These are phyloP conservation scores for Cephus nigrinus DNA, from an alignment of 2,888 invertebrate genomes.

Conservation along the genomic window DNA sequence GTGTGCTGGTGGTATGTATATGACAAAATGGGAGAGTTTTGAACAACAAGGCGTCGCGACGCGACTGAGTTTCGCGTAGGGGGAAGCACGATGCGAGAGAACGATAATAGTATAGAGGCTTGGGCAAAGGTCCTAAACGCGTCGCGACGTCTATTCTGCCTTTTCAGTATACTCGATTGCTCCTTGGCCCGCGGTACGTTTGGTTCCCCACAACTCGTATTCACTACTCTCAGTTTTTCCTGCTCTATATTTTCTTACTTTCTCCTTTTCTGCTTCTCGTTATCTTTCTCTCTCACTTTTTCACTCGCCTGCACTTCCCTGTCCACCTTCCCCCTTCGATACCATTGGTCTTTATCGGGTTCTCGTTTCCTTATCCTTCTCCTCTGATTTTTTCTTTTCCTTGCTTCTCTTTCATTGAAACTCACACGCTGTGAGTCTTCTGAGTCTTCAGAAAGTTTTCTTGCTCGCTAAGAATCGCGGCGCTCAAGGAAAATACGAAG, in stretches of 20 bases:
- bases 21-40: neutral
- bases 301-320: neutral
- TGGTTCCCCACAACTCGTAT: neutral
- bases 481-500: neutral
- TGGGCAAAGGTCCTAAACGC: neutral
- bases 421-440: neutral
- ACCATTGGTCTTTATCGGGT: neutral
- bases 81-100: neutral
- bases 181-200: neutral
- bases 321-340: neutral
- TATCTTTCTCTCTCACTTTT: neutral
- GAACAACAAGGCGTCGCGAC: neutral
- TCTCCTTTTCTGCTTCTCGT: neutral
- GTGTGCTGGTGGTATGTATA: neutral
- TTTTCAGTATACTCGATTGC: neutral
- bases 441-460: neutral
- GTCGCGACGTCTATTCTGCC: neutral
- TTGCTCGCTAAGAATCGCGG: neutral
- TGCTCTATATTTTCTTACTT: neutral
- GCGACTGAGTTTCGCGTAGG: neutral
- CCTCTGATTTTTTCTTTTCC: neutral
- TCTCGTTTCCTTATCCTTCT: neutral
- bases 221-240: no score
- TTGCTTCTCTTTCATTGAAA: neutral
- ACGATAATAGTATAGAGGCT: neutral